Evolutionary conservation across 2,888 invertebrate species (phyloP), one percentile per base, ranked within the genome.

Genomic region (Tryphoninae sp.): DNA sequence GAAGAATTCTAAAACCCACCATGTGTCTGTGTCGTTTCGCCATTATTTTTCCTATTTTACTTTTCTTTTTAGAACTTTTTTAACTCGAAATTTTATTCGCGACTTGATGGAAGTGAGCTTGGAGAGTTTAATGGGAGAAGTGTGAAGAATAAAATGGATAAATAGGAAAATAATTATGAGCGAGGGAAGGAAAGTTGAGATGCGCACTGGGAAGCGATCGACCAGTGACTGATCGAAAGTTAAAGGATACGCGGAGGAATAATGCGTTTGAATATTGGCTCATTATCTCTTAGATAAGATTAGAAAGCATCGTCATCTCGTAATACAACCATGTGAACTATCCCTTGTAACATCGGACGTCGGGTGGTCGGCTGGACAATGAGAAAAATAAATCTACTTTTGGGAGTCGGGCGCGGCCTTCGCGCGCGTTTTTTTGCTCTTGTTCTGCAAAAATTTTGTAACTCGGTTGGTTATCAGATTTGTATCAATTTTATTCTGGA

Each of bases 1-100:
- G 83, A 53, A 89, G 76, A 84, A 91, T 88, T 77, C 89, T 87
- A 69, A 86, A 89, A 49, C 89, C 89, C 42, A 89, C 83, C 86
- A 87, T 88, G 78, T 88, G 88, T 49, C 86, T 87, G 74, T 88
- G 88, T 81, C 88, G 86, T 82, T 86, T 88, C 42, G 87, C 87
- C 91, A 91, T 91, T 81, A 77, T 85, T 49, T 58, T 40, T 62
- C 3, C 4, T 16, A 40, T 13, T 19, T 53, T 71, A 53, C 23
- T 33, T 33, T 16, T 49, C n/a, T 61, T 19, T 7, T 69, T 58
- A 22, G 1, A 16, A 40, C 13, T 53, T 61, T 49, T 11, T 42
- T 19, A 33, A 8, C 3, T 11, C 13, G 6, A 13, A n/a, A 53
- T 67, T 67, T 16, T n/a, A 33, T 19, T 22, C 22, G 22, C 51